A percentile compares a stretch with the other conserved stretches of the same genome.
Evolutionary conservation across 2,888 invertebrate genomes (phyloP).

Genomic region (Imbricaverruca yamaguchii): DNA sequence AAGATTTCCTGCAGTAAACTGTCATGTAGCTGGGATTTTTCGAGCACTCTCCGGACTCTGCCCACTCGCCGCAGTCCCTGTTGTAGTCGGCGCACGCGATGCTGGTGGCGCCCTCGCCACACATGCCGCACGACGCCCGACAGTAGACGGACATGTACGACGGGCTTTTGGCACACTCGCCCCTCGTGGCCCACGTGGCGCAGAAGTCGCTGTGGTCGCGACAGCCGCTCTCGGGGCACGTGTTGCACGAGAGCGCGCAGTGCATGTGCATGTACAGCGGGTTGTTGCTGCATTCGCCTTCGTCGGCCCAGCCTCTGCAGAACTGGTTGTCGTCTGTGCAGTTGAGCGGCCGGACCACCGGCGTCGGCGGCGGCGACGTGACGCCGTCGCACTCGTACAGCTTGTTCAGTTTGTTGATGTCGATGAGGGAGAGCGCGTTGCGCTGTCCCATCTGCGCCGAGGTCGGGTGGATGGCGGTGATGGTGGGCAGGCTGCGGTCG

Average conservation of each 20-base stretch:
- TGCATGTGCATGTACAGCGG: not conserved
- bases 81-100: slow-evolving; percentile 28
- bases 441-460: slow-evolving; percentile 32
- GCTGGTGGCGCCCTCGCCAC: slow-evolving; percentile 29
- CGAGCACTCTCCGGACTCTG: slow-evolving; percentile 31
- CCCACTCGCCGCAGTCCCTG: slow-evolving; percentile 32
- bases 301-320: not conserved
- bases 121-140: slow-evolving; percentile 27
- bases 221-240: not conserved
- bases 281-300: not conserved
- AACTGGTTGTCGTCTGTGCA: not conserved
- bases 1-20: slow-evolving; percentile 32
- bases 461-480: slow-evolving; percentile 13
- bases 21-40: slow-evolving; percentile 34
- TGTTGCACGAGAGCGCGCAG: not conserved
- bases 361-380: slow-evolving; percentile 16
- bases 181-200: slow-evolving; percentile 32
- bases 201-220: slow-evolving; percentile 29
- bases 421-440: slow-evolving; percentile 28
- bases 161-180: slow-evolving; percentile 33
- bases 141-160: slow-evolving; percentile 34
- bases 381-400: slow-evolving; percentile 27
- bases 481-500: slow-evolving; percentile 31
- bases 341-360: not conserved
- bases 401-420: slow-evolving; percentile 33